phyloP scores from a whole-genome alignment of 2,888 invertebrate species.

The Mamestra brassicae region DNA sequence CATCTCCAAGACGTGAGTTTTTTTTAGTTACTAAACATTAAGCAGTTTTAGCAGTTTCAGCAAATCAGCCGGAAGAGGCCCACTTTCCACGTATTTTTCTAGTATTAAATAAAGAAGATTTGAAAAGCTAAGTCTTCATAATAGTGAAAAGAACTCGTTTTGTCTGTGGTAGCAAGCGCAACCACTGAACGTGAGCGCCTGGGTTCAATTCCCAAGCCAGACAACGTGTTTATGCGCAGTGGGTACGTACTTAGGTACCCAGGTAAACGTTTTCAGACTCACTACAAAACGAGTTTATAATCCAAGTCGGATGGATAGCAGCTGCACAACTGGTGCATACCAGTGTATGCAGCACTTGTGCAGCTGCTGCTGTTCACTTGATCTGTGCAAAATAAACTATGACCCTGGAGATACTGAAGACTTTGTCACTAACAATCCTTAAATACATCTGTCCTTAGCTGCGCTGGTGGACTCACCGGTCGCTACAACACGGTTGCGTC shows the following conservation, averaged over 20 bases:
- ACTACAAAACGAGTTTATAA: neutral
- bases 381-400: too few relatives aligned
- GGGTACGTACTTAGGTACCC: neutral
- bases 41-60: too few relatives aligned
- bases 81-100: neutral
- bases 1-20: constrained; percentile 32
- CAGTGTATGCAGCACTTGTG: too few relatives aligned
- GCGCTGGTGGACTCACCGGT: too few relatives aligned
- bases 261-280: neutral
- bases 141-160: neutral
- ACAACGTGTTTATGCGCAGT: neutral
- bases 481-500: too few relatives aligned
- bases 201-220: neutral
- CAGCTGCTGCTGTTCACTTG: too few relatives aligned
- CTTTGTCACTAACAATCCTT: too few relatives aligned
- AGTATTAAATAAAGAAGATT: neutral
- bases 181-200: neutral
- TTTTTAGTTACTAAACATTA: neutral
- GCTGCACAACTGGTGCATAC: too few relatives aligned
- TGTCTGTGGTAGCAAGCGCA: neutral
- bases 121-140: neutral
- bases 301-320: too few relatives aligned
- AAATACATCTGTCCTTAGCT: too few relatives aligned
- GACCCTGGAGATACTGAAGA: too few relatives aligned
- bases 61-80: neutral